Conservation (phyloP, 2,888 invertebrate species). For the Polymixis flavicincta region DNA sequence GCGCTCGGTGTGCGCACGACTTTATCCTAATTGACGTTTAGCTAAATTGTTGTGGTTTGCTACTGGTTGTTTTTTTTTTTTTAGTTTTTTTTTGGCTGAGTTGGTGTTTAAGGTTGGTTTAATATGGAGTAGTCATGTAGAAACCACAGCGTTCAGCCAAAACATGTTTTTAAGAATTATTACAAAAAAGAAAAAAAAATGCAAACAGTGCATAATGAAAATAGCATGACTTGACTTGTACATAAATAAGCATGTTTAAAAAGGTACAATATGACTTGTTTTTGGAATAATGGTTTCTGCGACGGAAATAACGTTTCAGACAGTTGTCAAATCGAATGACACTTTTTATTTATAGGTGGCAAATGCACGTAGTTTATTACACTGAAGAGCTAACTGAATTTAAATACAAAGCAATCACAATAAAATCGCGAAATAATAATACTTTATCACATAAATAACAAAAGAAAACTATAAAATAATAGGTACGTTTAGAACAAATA, state of each 20-base stretch:
- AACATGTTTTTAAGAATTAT: not conserved
- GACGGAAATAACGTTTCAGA: not conserved
- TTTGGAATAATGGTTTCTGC: not conserved
- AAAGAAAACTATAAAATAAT: not conserved
- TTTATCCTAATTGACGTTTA: constrained; percentile 80
- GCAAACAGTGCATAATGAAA: not conserved
- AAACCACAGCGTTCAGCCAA: not conserved
- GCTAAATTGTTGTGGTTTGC: constrained; percentile 67
- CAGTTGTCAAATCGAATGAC: not conserved
- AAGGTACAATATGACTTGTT: not conserved
- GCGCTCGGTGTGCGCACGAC: constrained; percentile 72
- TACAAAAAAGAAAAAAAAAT: not conserved
- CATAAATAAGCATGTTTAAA: not conserved
- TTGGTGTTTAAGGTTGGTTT: not conserved
- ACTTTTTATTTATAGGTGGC: not conserved
- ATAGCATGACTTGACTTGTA: not conserved
- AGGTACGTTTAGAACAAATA: constrained; percentile 1
- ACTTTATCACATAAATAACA: constrained; percentile 7
- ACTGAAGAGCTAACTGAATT: not conserved
- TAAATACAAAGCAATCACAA: constrained; percentile 22
- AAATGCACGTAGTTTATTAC: constrained; percentile 8
- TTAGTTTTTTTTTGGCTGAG: constrained; percentile 23
- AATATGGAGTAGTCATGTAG: not conserved
- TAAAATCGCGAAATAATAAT: constrained; percentile 6
- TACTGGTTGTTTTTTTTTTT: constrained; percentile 53